Conservation (phyloP, 2,888 invertebrate species). For the Protophormia terraenovae region DNA sequence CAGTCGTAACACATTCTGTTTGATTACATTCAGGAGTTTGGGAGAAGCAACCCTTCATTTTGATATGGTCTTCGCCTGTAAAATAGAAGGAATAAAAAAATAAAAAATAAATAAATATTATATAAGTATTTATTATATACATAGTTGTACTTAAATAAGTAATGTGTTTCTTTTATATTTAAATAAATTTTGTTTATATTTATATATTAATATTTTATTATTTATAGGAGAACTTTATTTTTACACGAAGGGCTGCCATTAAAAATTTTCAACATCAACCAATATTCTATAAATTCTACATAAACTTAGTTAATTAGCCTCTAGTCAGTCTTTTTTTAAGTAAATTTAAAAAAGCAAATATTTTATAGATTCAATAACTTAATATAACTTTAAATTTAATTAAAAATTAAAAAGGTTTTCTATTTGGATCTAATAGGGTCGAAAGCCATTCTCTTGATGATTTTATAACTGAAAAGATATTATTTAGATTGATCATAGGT, state of each 20-base stretch:
- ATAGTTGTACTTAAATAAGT: neutral
- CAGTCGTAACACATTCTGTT: slow-evolving; percentile 87
- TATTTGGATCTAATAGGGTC: no score
- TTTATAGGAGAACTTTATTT: neutral
- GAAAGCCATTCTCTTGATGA: no score
- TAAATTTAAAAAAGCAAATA: no score
- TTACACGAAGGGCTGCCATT: neutral
- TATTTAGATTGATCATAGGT: no score
- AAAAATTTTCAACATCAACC: neutral
- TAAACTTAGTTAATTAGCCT: no score
- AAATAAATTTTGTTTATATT: neutral
- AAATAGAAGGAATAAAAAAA: slow-evolving; percentile 18
- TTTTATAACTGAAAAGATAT: no score
- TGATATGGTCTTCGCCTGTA: slow-evolving; percentile 82
- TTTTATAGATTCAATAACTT: no score
- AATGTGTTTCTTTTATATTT: neutral
- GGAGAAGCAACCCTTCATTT: slow-evolving; percentile 92
- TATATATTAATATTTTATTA: neutral
- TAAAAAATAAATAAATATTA: slow-evolving; percentile 11
- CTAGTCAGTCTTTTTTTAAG: no score
- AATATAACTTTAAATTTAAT: no score
- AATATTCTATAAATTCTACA: neutral
- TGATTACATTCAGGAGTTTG: slow-evolving; percentile 91
- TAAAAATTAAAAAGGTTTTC: no score
- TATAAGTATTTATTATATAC: neutral